These are phyloP conservation scores for Lampris incognitus DNA, from an alignment of 2,113 vertebrate species.

Conservation along the genomic window DNA sequence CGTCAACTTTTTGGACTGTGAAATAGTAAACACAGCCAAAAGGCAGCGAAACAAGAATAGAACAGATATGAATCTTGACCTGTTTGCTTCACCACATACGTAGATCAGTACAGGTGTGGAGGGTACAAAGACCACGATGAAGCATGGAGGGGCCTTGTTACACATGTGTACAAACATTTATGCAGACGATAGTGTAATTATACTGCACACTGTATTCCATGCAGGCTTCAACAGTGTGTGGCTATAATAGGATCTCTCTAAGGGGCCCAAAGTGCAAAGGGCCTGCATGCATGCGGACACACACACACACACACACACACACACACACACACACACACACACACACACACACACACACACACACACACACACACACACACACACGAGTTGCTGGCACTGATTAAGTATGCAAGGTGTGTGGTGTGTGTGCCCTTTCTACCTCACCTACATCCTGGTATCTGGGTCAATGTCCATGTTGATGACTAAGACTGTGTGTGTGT, in stretches of 20 bases:
- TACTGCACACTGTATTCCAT: too few species aligned
- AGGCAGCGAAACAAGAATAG: conserved; percentile 14
- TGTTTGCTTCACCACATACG: conserved; percentile 3
- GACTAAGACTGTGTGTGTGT: neutral
- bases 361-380: conserved; percentile 5
- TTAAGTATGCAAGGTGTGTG: neutral
- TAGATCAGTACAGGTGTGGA: conserved; percentile 48
- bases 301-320: conserved; percentile 15
- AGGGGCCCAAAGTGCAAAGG: neutral
- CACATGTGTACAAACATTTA: too few species aligned
- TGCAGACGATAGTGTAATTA: too few species aligned
- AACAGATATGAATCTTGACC: conserved; percentile 11
- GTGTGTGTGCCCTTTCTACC: neutral
- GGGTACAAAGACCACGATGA: conserved; percentile 43
- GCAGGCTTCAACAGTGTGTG: too few species aligned
- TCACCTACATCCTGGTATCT: conserved; percentile 16
- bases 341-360: conserved; percentile 2
- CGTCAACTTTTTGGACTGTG: conserved; percentile 23
- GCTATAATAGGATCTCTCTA: neutral
- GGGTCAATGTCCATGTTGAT: conserved; percentile 14
- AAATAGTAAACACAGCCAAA: neutral
- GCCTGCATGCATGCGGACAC: neutral
- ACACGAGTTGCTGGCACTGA: neutral
- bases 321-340: conserved; percentile 5
- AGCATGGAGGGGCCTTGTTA: neutral